These are phyloP conservation scores for Scrobipalpa costella DNA, from an alignment of 2,888 invertebrate genomes.

Conservation along the genomic window DNA sequence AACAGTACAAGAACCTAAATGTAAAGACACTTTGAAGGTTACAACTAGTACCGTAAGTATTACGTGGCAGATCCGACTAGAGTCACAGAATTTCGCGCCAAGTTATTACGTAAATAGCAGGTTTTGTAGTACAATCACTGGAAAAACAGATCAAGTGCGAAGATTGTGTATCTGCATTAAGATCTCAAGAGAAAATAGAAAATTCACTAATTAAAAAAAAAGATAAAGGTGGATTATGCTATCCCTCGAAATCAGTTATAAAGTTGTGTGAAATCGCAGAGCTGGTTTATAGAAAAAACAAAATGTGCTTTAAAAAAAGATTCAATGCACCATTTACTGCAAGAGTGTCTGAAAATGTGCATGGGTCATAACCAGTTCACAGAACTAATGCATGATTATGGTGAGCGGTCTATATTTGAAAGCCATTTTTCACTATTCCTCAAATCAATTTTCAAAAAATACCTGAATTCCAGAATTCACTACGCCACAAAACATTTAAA, in stretches of 20 bases:
- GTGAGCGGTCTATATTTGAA: background rate
- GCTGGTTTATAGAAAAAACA: conserved; percentile 1
- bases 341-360: conserved; percentile 1
- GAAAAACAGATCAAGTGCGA: conserved; percentile 21
- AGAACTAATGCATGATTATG: conserved; percentile 5
- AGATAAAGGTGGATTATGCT: conserved; percentile 19
- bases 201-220: conserved; percentile 5
- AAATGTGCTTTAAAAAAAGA: conserved; percentile 9
- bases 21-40: too few species aligned
- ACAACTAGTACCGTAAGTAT: too few species aligned
- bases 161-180: conserved; percentile 17
- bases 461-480: conserved; percentile 5
- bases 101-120: conserved; percentile 20
- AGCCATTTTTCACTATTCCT: background rate
- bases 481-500: conserved; percentile 7
- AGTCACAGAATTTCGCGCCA: conserved; percentile 6
- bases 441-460: conserved; percentile 13
- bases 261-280: conserved; percentile 17
- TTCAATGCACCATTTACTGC: conserved; percentile 1
- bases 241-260: conserved; percentile 16
- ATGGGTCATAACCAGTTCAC: background rate
- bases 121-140: conserved; percentile 7
- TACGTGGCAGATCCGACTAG: conserved; percentile 17
- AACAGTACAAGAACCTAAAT: too few species aligned
- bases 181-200: conserved; percentile 2